Percentiles rank a stretch among this genome's conserved stretches.
Conservation (phyloP, 2,888 invertebrate species). For the Pimpla rufipes region DNA sequence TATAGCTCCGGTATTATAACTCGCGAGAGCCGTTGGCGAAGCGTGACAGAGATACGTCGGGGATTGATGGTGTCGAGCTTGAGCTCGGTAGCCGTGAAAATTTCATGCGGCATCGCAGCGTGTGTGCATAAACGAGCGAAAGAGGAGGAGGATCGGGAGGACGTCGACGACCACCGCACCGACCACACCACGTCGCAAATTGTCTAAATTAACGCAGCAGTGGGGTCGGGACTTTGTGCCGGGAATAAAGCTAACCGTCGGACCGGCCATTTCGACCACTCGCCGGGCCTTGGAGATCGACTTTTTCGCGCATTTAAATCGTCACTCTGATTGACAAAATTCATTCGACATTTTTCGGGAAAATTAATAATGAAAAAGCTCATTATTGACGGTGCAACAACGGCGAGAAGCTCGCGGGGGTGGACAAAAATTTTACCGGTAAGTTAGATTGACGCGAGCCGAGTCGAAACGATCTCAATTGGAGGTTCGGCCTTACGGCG, state of each 20-base stretch:
- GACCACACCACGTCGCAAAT: slow-evolving; percentile 78
- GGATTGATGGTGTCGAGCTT: slow-evolving; percentile 26
- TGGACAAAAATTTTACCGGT: slow-evolving; percentile 71
- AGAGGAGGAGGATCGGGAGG: slow-evolving; percentile 43
- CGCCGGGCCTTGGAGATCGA: slow-evolving; percentile 66
- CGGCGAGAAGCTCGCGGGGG: background rate
- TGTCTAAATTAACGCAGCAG: slow-evolving; percentile 81
- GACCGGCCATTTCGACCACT: slow-evolving; percentile 1
- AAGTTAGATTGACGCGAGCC: slow-evolving; percentile 74
- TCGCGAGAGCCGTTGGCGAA: background rate
- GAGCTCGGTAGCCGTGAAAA: slow-evolving; percentile 60
- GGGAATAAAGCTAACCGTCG: slow-evolving; percentile 59
- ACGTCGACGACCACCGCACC: slow-evolving; percentile 61
- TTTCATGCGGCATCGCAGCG: slow-evolving; percentile 56
- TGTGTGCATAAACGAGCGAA: slow-evolving; percentile 52
- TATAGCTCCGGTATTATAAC: slow-evolving; percentile 13
- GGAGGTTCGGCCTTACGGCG: slow-evolving; percentile 70
- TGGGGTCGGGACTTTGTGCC: slow-evolving; percentile 76
- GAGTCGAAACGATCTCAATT: slow-evolving; percentile 76
- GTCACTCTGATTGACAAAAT: background rate
- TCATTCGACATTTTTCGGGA: background rate
- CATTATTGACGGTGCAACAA: background rate
- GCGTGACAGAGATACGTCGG: slow-evolving; percentile 29
- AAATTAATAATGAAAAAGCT: background rate
- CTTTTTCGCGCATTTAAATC: background rate